Conservation (phyloP, 2,888 invertebrate genomes). For the Thyatira batis region DNA sequence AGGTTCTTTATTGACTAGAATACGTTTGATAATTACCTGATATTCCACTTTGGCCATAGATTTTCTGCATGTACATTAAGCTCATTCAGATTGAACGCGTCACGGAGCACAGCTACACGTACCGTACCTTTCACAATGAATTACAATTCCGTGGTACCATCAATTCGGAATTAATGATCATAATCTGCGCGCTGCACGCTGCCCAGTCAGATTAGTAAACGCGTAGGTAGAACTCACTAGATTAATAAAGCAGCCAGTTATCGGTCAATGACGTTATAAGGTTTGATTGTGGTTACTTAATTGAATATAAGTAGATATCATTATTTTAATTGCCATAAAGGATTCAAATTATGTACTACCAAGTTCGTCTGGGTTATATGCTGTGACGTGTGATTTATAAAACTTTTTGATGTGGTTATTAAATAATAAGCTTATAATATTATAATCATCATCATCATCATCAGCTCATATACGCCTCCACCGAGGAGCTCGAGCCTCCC, state of each 20-base stretch:
- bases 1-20: not conserved
- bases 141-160: not conserved
- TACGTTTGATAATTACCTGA: not conserved
- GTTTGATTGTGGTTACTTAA: not conserved
- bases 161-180: not conserved
- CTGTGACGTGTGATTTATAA: no score
- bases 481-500: no score
- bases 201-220: not conserved
- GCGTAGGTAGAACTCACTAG: not conserved
- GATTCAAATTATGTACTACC: no score
- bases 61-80: not conserved
- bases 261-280: not conserved
- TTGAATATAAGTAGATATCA: no score
- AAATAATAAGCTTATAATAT: no score
- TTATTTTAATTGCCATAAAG: no score
- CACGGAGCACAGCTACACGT: not conserved
- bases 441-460: no score
- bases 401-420: no score
- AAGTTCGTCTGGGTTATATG: no score
- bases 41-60: not conserved
- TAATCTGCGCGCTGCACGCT: not conserved
- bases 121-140: not conserved
- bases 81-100: not conserved
- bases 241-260: not conserved
- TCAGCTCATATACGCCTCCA: no score